A percentile compares a stretch with the other conserved stretches of the same genome.
Evolutionary conservation across 2,113 vertebrate genomes (phyloP).

Genomic region (Menura novaehollandiae): DNA sequence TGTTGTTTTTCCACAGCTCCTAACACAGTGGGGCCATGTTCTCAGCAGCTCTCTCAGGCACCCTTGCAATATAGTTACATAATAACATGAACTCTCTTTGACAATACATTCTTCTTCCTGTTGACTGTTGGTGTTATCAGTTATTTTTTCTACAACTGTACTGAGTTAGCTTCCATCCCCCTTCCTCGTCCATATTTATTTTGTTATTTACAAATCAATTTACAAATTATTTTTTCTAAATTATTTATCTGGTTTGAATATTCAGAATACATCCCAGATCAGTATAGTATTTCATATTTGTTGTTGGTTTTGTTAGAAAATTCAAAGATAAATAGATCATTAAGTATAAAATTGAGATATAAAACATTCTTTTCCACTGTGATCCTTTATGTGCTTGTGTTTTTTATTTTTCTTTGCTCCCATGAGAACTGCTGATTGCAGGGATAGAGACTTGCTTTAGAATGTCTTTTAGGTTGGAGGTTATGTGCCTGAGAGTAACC

Average conservation of each 20-base stretch:
- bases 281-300: background rate
- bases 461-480: background rate
- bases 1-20: background rate
- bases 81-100: background rate
- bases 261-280: background rate
- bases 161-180: background rate
- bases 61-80: background rate
- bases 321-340: background rate
- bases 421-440: background rate
- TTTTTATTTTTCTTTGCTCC: background rate
- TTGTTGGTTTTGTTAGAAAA: background rate
- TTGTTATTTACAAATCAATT: background rate
- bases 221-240: background rate
- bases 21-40: background rate
- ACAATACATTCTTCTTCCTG: background rate
- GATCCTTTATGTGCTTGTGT: background rate
- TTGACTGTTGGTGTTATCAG: background rate
- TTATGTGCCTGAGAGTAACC: background rate
- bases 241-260: background rate
- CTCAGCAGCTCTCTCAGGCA: background rate
- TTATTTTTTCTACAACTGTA: background rate
- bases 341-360: background rate
- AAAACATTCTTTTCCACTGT: background rate
- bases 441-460: background rate
- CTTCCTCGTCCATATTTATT: background rate